Conservation (phyloP, 1,140 invertebrate genomes). For the Cheumatopsyche charites region DNA sequence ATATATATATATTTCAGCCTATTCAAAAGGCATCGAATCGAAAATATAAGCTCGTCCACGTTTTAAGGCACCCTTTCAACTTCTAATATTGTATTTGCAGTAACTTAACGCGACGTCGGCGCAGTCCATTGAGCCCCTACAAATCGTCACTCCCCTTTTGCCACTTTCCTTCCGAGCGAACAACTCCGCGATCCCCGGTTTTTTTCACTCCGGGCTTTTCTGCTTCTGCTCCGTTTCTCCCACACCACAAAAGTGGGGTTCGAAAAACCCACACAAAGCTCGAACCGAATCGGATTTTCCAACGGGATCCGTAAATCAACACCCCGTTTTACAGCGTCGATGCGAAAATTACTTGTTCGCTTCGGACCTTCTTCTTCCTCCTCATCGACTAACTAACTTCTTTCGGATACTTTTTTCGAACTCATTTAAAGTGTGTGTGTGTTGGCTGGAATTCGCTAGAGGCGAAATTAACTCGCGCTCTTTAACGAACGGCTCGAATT, state of each 20-base stretch:
- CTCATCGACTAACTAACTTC: background rate
- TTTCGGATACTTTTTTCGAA: background rate
- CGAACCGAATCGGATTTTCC: slow-evolving; percentile 1
- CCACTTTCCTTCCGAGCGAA: background rate
- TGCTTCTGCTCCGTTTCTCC: background rate
- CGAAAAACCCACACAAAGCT: background rate
- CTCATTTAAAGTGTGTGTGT: background rate
- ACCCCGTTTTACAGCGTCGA: background rate
- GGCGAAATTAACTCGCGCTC: slow-evolving; percentile 23
- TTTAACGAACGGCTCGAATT: slow-evolving; percentile 21
- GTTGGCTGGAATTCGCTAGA: background rate
- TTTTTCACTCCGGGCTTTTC: background rate
- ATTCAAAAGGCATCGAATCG: background rate
- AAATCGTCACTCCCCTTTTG: slow-evolving; percentile 2
- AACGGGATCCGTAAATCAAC: slow-evolving; percentile 13
- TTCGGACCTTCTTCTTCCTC: background rate
- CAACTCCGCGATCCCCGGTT: too few species aligned
- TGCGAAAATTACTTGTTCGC: slow-evolving; percentile 28
- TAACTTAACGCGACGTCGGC: background rate
- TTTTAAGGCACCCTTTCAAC: background rate
- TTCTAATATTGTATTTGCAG: slow-evolving; percentile 6
- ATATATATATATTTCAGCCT: too few species aligned
- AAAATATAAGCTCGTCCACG: background rate
- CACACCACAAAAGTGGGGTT: background rate
- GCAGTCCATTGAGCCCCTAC: background rate